Conservation (phyloP, 2,113 vertebrate species). For the Montifringilla adamsi region DNA sequence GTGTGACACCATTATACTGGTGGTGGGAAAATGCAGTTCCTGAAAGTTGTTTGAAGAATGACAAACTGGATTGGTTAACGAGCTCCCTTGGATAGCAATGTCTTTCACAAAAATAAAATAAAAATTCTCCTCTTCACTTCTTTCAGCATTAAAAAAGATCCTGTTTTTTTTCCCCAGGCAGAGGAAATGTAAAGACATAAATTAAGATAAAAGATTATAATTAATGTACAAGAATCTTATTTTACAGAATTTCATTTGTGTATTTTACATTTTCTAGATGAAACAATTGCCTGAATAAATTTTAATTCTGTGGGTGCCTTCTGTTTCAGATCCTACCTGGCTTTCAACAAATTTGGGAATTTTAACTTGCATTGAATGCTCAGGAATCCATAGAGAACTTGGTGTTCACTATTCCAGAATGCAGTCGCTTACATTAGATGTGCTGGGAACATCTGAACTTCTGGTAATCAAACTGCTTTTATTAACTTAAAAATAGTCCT, state of each 20-base stretch:
- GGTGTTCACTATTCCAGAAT: conserved; percentile 98
- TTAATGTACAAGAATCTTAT: not conserved
- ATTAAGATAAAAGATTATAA: no score
- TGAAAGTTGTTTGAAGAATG: not conserved
- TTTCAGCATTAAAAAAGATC: not conserved
- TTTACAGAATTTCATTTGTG: not conserved
- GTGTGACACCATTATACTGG: not conserved
- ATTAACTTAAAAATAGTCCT: not conserved
- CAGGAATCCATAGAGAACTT: conserved; percentile 95
- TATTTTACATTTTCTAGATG: not conserved
- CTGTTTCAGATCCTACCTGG: conserved; percentile 89
- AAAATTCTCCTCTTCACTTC: not conserved
- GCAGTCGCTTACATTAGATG: conserved; percentile 94
- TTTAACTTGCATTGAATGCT: conserved; percentile 96
- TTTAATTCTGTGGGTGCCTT: not conserved
- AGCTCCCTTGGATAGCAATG: not conserved
- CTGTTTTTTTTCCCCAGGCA: not conserved
- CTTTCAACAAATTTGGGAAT: conserved; percentile 96
- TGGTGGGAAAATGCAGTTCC: not conserved
- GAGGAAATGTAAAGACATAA: not conserved
- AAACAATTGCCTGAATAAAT: not conserved
- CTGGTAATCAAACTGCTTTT: conserved; percentile 78
- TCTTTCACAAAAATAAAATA: not conserved
- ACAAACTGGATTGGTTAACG: not conserved
- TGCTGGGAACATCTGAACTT: conserved; percentile 94